These are phyloP conservation scores for Cryptosula pallasiana DNA, from an alignment of 2,888 invertebrate genomes.

Conservation along the genomic window DNA sequence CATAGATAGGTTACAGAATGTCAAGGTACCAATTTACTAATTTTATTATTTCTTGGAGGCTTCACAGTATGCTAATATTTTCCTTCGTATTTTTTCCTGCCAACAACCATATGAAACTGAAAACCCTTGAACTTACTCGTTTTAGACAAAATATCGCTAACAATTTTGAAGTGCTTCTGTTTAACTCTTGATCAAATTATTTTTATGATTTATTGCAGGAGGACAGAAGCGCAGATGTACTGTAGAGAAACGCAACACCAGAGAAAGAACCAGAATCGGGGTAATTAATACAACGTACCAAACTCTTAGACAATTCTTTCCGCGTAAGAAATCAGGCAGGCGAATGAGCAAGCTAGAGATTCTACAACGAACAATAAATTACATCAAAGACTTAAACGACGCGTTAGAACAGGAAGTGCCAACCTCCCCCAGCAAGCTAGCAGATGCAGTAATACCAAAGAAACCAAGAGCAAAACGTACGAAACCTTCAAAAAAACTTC, in stretches of 20 bases:
- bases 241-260: slow-evolving; percentile 16
- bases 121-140: not conserved
- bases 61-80: no score
- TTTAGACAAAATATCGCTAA: no score
- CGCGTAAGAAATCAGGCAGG: slow-evolving; percentile 18
- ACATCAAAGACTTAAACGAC: slow-evolving; percentile 7
- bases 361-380: slow-evolving; percentile 21
- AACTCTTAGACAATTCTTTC: slow-evolving; percentile 11
- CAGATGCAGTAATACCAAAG: not conserved
- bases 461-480: not conserved
- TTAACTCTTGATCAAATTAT: not conserved
- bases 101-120: no score
- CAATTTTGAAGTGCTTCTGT: not conserved
- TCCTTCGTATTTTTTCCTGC: no score
- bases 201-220: not conserved
- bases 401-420: not conserved
- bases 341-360: slow-evolving; percentile 25
- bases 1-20: no score
- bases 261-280: slow-evolving; percentile 14
- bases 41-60: no score
- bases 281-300: slow-evolving; percentile 20
- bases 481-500: not conserved
- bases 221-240: not conserved
- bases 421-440: slow-evolving; percentile 14
- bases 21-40: no score